Conservation (phyloP, 2,888 invertebrate species). For the Xanthostigma xanthostigma region DNA sequence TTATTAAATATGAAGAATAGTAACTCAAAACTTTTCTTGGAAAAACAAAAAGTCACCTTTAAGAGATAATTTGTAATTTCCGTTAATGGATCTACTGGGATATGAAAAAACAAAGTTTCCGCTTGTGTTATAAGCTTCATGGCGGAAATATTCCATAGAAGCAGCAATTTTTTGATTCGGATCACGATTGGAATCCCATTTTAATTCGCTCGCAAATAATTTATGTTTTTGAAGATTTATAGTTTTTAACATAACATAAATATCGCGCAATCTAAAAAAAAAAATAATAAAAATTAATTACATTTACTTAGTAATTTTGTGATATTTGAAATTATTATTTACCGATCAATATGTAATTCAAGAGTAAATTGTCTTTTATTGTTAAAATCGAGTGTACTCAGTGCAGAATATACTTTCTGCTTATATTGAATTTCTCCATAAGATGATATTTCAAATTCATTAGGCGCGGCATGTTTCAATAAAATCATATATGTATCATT, state of each 20-base stretch:
- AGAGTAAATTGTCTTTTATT: slow-evolving; percentile 49
- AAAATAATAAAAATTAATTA: background rate
- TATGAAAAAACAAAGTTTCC: slow-evolving; percentile 52
- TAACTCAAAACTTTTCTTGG: too few relatives aligned
- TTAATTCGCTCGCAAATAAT: slow-evolving; percentile 53
- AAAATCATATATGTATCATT: slow-evolving; percentile 50
- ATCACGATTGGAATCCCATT: slow-evolving; percentile 79
- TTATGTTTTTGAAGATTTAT: slow-evolving; percentile 43
- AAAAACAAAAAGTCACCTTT: slow-evolving; percentile 26
- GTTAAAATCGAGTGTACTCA: slow-evolving; percentile 45
- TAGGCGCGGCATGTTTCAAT: slow-evolving; percentile 43
- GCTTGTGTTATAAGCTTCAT: slow-evolving; percentile 43
- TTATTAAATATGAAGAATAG: too few relatives aligned
- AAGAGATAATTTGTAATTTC: slow-evolving; percentile 44
- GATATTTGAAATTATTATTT: slow-evolving; percentile 22
- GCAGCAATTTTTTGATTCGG: slow-evolving; percentile 55
- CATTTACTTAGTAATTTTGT: background rate
- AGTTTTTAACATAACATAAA: slow-evolving; percentile 50
- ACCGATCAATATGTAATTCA: slow-evolving; percentile 68
- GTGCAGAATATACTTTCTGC: slow-evolving; percentile 51
- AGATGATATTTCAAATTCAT: slow-evolving; percentile 43
- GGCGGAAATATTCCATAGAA: slow-evolving; percentile 44
- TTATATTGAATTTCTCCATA: slow-evolving; percentile 52
- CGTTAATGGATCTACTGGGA: slow-evolving; percentile 58
- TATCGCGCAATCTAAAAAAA: slow-evolving; percentile 47